phyloP scores from a whole-genome alignment of 2,888 invertebrate species.

The Galeruca laticollis region DNA sequence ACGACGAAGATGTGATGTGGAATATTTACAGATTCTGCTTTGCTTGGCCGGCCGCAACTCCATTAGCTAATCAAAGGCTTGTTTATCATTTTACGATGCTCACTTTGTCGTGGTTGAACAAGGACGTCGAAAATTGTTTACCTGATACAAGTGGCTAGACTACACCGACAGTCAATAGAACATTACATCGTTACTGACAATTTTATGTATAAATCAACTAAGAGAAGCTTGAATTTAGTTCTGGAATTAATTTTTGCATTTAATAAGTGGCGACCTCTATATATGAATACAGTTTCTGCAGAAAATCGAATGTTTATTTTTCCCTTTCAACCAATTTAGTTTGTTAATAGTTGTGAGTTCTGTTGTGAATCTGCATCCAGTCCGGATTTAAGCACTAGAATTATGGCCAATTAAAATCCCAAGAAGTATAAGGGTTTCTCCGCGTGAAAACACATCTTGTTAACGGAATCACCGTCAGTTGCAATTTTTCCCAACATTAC shows the following conservation, averaged over 20 bases:
- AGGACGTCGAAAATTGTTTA: neutral
- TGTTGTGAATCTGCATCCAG: neutral
- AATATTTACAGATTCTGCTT: constrained; percentile 1
- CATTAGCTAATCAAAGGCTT: neutral
- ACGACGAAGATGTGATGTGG: neutral
- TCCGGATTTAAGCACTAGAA: neutral
- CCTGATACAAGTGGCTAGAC: neutral
- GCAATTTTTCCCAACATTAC: neutral
- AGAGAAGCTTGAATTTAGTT: no score
- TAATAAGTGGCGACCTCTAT: no score
- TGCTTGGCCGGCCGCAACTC: neutral
- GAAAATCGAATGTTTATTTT: no score
- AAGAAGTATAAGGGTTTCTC: neutral
- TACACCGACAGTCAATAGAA: no score
- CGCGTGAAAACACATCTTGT: neutral
- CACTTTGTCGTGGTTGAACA: neutral
- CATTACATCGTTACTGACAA: no score
- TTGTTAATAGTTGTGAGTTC: neutral
- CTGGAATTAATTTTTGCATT: no score
- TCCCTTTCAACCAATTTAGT: no score
- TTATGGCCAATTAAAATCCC: neutral
- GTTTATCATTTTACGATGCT: neutral
- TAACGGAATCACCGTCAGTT: neutral
- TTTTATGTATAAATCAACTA: no score
- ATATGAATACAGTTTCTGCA: no score